A percentile compares a stretch with the other conserved stretches of the same genome.
phyloP scores from a whole-genome alignment of 2,888 invertebrate species.

The Leptopilina drosophilae region DNA sequence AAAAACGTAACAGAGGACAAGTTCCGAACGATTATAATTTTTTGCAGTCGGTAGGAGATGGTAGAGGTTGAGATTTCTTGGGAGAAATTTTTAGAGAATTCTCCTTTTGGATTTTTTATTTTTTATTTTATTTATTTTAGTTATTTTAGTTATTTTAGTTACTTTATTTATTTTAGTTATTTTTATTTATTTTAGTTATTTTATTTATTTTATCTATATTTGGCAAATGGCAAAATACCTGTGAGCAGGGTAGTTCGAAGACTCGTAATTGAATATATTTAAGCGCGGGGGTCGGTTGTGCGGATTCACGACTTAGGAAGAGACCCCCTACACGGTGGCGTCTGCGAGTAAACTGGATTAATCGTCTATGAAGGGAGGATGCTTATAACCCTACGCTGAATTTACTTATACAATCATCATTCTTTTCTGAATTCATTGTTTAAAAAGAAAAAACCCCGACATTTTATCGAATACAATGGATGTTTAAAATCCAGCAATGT shows the following conservation, averaged over 20 bases:
- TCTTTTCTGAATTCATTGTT: constrained; percentile 66
- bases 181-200: no score
- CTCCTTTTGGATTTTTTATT: neutral
- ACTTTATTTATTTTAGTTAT: no score
- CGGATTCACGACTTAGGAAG: constrained; percentile 75
- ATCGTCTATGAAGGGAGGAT: constrained; percentile 75
- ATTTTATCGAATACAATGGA: no score
- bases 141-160: no score
- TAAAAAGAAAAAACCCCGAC: no score
- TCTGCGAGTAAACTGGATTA: constrained; percentile 77
- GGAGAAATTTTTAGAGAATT: neutral
- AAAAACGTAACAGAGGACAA: no score
- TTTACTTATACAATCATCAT: constrained; percentile 68
- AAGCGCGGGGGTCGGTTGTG: constrained; percentile 74
- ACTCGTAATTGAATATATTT: constrained; percentile 73
- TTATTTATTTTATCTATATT: no score
- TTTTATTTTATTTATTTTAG: no score
- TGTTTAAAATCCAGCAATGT: no score
- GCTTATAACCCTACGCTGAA: constrained; percentile 57
- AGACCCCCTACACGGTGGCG: constrained; percentile 60
- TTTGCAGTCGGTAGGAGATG: no score
- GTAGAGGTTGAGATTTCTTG: no score
- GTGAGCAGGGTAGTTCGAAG: constrained; percentile 49
- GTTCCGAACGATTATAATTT: no score
- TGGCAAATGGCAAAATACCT: neutral